Base-by-base conservation (phyloP, 2,888 invertebrate species). In the Polydrusus cervinus region DNA sequence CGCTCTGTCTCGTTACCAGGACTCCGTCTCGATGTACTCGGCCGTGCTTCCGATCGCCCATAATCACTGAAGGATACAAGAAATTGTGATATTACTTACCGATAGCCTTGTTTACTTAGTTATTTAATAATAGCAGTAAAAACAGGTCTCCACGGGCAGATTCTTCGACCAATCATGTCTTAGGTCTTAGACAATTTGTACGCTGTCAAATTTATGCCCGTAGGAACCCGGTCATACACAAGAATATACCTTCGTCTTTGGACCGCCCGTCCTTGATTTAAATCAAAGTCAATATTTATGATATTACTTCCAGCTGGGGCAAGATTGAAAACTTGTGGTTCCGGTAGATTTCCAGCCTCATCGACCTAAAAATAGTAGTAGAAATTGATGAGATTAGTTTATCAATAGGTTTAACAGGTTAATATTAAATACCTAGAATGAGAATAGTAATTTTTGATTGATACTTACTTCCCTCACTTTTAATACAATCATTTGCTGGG, bases 401-500 rank as follows among this genome's bases (percentile, higher is more conserved):
- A n/a, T n/a, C n/a, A n/a, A n/a, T n/a, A n/a, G n/a, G n/a, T n/a
- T n/a, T n/a, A n/a, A n/a, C n/a, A n/a, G n/a, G n/a, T n/a, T n/a
- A n/a, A n/a, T n/a, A n/a, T n/a, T n/a, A n/a, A n/a, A n/a, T n/a
- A n/a, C n/a, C n/a, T n/a, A n/a, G n/a, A n/a, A n/a, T n/a, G n/a
- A n/a, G n/a, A n/a, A n/a, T n/a, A n/a, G n/a, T n/a, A n/a, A n/a
- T n/a, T n/a, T n/a, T n/a, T n/a, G n/a, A n/a, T n/a, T n/a, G n/a
- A n/a, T 8, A 14, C 57, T 16, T 70, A 76, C 76, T 53, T 78
- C 76, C 45, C 75, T 66, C 38, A 78, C 64, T 71, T 76, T 78
- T 16, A 78, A 57, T 0, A 78, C 76, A 11, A 78, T 76, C 66
- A 78, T 71, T 30, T 78, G 70, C 13, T 76, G 73, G 6, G 70